Conservation (phyloP, 2,888 invertebrate species). For the Drosophila percnosoma region DNA sequence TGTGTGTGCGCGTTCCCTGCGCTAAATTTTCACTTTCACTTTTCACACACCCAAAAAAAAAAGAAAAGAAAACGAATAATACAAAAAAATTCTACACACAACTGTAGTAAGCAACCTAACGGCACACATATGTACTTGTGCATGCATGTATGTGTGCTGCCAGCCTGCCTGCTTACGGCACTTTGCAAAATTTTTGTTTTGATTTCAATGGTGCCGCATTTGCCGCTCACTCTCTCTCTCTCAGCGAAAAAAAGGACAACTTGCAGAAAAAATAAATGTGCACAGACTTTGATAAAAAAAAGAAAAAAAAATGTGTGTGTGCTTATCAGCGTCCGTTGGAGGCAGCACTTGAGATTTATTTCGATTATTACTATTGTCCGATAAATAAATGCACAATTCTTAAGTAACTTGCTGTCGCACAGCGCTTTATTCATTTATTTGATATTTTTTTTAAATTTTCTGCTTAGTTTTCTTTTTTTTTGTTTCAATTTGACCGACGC, state of each 20-base stretch:
- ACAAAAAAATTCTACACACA: conserved; percentile 35
- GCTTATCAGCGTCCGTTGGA: conserved; percentile 29
- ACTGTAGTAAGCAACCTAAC: conserved; percentile 36
- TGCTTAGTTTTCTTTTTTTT: conserved; percentile 17
- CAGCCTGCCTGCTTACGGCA: conserved; percentile 21
- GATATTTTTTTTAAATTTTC: conserved; percentile 14
- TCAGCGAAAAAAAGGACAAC: conserved; percentile 10
- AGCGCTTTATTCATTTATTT: conserved; percentile 27
- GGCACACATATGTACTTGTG: conserved; percentile 15
- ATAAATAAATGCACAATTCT: conserved; percentile 5
- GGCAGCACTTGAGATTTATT: conserved; percentile 5
- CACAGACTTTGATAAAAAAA: conserved; percentile 40
- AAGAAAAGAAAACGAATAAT: conserved; percentile 24
- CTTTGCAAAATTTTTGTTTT: conserved; percentile 51
- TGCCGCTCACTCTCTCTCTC: conserved; percentile 44
- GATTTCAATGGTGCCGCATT: conserved; percentile 41
- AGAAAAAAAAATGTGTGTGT: background rate
- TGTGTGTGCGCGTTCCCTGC: conserved; percentile 36
- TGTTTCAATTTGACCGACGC: conserved; percentile 48
- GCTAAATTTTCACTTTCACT: conserved; percentile 84
- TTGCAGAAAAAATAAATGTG: conserved; percentile 34
- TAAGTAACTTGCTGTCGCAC: conserved; percentile 24
- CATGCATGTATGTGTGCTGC: conserved; percentile 3
- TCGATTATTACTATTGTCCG: conserved; percentile 1
- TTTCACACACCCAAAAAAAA: conserved; percentile 83